Percentiles rank a stretch among this genome's conserved stretches.
These are phyloP conservation scores for Barbus barbus DNA, from an alignment of 2,113 vertebrate species.

Conservation along the genomic window DNA sequence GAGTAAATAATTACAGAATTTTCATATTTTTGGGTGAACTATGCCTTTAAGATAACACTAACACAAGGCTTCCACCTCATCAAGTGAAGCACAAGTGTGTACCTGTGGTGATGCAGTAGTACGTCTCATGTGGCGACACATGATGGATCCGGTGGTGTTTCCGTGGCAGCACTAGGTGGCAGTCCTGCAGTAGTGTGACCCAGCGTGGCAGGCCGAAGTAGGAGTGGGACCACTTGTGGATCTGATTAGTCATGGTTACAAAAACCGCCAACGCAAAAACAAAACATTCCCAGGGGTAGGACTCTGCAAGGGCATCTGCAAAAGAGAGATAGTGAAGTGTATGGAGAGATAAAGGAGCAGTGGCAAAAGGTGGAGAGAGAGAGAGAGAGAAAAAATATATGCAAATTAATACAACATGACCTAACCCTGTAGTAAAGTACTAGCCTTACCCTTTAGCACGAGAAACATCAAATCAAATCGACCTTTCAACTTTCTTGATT, in stretches of 20 bases:
- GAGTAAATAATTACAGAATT: background rate
- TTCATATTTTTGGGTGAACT: background rate
- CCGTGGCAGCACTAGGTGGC: conserved; percentile 77
- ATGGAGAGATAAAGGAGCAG: conserved; percentile 16
- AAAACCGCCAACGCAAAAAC: conserved; percentile 75
- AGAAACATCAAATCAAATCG: background rate
- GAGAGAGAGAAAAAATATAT: background rate
- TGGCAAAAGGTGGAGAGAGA: conserved; percentile 28
- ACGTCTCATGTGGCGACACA: conserved; percentile 78
- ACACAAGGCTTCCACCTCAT: background rate
- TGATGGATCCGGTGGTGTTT: conserved; percentile 81
- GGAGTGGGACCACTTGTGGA: conserved; percentile 81
- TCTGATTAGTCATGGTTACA: conserved; percentile 81
- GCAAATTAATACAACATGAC: conserved; percentile 9
- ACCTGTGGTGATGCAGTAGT: conserved; percentile 82
- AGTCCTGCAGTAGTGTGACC: conserved; percentile 77
- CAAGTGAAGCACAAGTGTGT: background rate
- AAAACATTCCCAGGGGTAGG: conserved; percentile 77
- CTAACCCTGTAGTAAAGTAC: background rate
- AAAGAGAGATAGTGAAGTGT: conserved; percentile 4
- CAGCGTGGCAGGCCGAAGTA: conserved; percentile 76
- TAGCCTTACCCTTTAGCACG: background rate
- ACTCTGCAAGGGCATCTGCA: conserved; percentile 69
- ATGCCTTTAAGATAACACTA: background rate
- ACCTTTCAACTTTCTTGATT: background rate